phyloP scores from a whole-genome alignment of 2,797 vertebrate genomes.

The Echiichthys vipera region DNA sequence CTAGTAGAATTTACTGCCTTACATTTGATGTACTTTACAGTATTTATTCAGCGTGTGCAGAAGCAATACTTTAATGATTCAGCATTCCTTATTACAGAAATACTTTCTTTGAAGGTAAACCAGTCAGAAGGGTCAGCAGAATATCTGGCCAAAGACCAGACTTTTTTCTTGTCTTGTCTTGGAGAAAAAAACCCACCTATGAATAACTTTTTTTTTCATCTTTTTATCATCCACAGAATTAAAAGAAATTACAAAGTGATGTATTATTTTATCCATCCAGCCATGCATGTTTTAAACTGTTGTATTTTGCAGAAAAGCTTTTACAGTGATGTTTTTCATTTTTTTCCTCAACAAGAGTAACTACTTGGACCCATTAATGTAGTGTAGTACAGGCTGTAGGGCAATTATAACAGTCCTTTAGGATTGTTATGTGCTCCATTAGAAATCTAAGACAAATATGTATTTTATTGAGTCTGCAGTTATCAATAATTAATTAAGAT shows the following conservation, averaged over 20 bases:
- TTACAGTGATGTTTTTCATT: not conserved
- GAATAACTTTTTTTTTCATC: no score
- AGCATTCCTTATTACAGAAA: not conserved
- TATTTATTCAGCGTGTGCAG: slow-evolving; percentile 1
- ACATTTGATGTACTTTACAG: no score
- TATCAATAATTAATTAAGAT: slow-evolving; percentile 7
- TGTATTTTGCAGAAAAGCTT: not conserved
- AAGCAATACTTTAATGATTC: slow-evolving; percentile 5
- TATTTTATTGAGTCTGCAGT: not conserved
- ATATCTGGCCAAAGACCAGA: not conserved
- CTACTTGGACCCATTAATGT: not conserved
- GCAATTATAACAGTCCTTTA: not conserved
- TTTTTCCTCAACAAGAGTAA: not conserved
- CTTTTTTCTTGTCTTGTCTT: slow-evolving; percentile 5
- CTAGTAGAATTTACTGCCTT: not conserved
- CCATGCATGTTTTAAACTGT: not conserved
- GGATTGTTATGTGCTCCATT: not conserved
- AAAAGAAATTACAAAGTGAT: not conserved
- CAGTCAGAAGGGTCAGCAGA: slow-evolving; percentile 6
- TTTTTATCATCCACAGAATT: slow-evolving; percentile 2
- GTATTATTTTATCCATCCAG: not conserved
- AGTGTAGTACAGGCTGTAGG: not conserved
- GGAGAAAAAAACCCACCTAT: no score
- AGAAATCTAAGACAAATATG: not conserved
- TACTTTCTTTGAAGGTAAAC: slow-evolving; percentile 22